A percentile compares a stretch with the other conserved stretches of the same genome.
Evolutionary conservation across 2,113 vertebrate genomes (phyloP).

Genomic region (Eptesicus fuscus): DNA sequence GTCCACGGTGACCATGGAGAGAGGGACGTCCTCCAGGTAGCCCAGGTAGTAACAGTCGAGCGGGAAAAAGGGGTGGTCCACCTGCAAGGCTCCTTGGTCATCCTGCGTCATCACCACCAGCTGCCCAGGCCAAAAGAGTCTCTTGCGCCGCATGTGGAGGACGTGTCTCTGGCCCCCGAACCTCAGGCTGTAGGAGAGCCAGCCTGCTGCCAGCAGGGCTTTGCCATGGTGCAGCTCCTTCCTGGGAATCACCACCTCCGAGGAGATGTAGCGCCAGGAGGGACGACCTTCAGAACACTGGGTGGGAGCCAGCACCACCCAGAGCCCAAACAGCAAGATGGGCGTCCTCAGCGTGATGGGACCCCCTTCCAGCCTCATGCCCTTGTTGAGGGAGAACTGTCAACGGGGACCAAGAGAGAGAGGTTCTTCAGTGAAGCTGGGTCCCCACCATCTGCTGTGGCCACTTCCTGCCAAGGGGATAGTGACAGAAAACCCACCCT

Average conservation of each 20-base stretch:
- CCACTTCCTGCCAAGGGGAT: not conserved
- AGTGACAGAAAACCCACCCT: not conserved
- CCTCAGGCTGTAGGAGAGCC: constrained; percentile 63
- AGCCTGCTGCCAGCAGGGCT: accelerated
- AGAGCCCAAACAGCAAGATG: not conserved
- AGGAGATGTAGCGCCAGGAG: not conserved
- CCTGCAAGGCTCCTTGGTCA: constrained; percentile 29
- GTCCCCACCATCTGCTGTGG: not conserved
- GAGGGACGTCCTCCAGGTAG: constrained; percentile 64
- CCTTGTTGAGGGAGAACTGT: too few species aligned
- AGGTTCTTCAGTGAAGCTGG: not conserved
- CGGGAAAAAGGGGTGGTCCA: constrained; percentile 66
- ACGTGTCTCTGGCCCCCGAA: constrained; percentile 59
- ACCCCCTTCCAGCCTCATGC: accelerated
- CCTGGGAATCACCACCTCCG: constrained; percentile 61
- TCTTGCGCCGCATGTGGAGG: not conserved
- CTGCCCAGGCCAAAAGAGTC: constrained; percentile 29
- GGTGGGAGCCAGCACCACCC: not conserved
- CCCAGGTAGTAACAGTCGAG: constrained; percentile 75
- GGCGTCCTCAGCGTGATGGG: accelerated
- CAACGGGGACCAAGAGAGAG: too few species aligned
- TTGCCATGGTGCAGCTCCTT: not conserved
- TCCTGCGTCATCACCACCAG: constrained; percentile 71
- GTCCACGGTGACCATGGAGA: constrained; percentile 68
- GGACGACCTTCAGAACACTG: accelerated